A percentile compares a stretch with the other conserved stretches of the same genome.
Evolutionary conservation across 2,113 vertebrate genomes (phyloP).

Genomic region (Rhagologus leucostigma): DNA sequence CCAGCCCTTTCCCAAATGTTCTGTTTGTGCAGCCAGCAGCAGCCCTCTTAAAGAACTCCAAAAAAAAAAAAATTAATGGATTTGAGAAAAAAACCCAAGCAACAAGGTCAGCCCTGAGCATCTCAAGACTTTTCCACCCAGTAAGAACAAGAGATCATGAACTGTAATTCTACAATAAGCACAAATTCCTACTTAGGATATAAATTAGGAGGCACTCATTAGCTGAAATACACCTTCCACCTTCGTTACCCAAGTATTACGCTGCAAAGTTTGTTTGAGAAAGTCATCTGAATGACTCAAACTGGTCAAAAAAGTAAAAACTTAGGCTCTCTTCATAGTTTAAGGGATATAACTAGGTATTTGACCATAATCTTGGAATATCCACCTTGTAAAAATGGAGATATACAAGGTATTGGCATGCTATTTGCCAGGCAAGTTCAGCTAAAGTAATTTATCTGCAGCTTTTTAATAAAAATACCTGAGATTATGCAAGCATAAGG

Average conservation of each 20-base stretch:
- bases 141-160: not conserved
- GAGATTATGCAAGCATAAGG: not conserved
- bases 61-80: not conserved
- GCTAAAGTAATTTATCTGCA: not conserved
- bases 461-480: not conserved
- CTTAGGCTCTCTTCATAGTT: not conserved
- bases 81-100: not conserved
- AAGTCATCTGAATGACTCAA: not conserved
- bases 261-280: not conserved
- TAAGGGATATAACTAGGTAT: not conserved
- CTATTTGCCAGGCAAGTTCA: not conserved
- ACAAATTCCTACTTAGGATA: not conserved
- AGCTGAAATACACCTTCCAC: not conserved
- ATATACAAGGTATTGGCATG: not conserved
- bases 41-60: not conserved
- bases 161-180: not conserved
- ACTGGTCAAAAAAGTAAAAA: not conserved
- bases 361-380: not conserved
- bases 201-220: rapidly evolving
- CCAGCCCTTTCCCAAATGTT: not conserved
- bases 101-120: not conserved
- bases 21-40: not conserved
- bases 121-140: not conserved
- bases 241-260: not conserved
- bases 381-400: not conserved